phyloP scores from a whole-genome alignment of 2,113 vertebrate species.

The Corythoichthys intestinalis region DNA sequence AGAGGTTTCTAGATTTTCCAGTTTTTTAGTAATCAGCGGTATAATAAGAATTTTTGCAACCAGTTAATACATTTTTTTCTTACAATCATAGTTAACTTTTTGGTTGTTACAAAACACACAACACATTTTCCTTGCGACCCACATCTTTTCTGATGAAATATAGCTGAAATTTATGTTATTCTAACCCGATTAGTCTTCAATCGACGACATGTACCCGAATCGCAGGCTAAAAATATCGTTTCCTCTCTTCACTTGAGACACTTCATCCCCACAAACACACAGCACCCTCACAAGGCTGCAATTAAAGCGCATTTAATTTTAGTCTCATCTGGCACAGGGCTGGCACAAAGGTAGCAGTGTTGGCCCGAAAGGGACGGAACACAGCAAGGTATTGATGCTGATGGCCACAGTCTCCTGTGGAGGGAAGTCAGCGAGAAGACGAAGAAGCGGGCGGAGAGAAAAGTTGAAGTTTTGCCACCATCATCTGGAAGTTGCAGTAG shows the following conservation, averaged over 20 bases:
- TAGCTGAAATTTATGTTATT: background rate
- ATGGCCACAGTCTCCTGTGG: background rate
- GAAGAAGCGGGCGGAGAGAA: slow-evolving; percentile 17
- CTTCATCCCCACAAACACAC: slow-evolving; percentile 20
- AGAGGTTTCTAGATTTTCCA: too few relatives aligned
- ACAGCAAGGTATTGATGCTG: slow-evolving; percentile 53
- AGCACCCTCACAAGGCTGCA: slow-evolving; percentile 23
- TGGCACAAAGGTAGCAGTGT: slow-evolving; percentile 63
- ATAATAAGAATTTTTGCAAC: too few relatives aligned
- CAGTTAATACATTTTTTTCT: too few relatives aligned
- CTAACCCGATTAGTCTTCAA: background rate
- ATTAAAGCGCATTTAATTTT: slow-evolving; percentile 61
- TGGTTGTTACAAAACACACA: background rate
- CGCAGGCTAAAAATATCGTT: slow-evolving; percentile 38
- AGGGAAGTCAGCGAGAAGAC: slow-evolving; percentile 17
- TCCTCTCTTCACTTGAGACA: slow-evolving; percentile 35
- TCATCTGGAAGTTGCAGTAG: background rate
- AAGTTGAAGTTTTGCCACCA: slow-evolving; percentile 1
- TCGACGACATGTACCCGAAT: slow-evolving; percentile 11
- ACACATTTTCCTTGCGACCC: background rate
- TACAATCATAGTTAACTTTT: too few relatives aligned
- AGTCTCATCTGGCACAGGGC: slow-evolving; percentile 55
- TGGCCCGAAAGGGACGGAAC: slow-evolving; percentile 34
- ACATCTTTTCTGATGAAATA: background rate
- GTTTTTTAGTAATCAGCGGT: too few relatives aligned